phyloP scores from a whole-genome alignment of 2,113 vertebrate genomes.

The Plestiodon gilberti region DNA sequence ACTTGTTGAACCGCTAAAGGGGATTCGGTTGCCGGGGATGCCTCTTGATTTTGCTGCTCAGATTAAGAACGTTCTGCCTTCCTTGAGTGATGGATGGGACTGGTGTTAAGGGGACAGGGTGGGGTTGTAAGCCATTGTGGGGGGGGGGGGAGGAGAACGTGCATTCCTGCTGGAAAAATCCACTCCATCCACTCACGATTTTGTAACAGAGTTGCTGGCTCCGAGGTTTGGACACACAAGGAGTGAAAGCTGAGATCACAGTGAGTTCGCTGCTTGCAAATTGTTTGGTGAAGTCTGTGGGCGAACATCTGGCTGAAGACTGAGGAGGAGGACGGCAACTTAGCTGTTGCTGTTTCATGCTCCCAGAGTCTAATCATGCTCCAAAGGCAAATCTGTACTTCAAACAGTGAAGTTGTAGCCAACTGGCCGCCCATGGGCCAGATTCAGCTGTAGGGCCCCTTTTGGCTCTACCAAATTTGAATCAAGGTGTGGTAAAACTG shows the following conservation, averaged over 20 bases:
- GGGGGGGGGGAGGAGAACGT: neutral
- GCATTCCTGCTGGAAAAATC: neutral
- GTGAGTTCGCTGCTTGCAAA: constrained; percentile 18
- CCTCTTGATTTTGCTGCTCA: constrained; percentile 25
- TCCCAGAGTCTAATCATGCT: constrained; percentile 6
- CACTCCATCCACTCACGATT: neutral
- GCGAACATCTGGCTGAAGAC: constrained; percentile 15
- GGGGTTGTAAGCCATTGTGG: neutral
- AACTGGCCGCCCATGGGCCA: neutral
- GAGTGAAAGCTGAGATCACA: constrained; percentile 31
- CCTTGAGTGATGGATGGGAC: constrained; percentile 18
- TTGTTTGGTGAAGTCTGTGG: constrained; percentile 27
- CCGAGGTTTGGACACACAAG: constrained; percentile 30
- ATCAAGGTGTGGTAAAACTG: neutral
- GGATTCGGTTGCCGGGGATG: constrained; percentile 18
- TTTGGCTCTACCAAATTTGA: neutral
- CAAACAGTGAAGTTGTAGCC: neutral
- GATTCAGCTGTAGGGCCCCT: neutral
- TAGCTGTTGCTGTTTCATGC: neutral
- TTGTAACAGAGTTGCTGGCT: constrained; percentile 28
- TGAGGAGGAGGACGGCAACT: neutral
- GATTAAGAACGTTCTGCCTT: constrained; percentile 10
- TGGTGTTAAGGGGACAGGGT: neutral
- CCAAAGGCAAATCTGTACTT: neutral
- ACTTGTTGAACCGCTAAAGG: constrained; percentile 25